Evolutionary conservation across 2,113 vertebrate genomes (phyloP).

Genomic region (Entelurus aequoreus): DNA sequence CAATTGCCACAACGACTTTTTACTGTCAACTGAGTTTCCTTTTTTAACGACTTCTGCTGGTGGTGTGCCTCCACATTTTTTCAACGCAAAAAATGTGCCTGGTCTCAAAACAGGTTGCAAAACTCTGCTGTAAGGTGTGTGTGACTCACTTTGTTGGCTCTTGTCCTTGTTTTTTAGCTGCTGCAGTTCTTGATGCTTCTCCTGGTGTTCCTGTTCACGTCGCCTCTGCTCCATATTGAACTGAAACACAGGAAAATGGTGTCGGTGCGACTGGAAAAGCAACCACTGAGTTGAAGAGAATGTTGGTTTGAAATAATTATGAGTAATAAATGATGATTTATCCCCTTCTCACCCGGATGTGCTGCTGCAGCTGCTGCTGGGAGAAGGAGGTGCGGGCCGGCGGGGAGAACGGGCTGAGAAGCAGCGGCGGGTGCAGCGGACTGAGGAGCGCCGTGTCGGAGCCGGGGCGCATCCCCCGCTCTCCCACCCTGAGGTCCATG

Average conservation of each 20-base stretch:
- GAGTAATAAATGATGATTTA: neutral
- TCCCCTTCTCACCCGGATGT: conserved; percentile 70
- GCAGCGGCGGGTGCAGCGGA: conserved; percentile 81
- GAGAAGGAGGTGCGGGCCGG: conserved; percentile 73
- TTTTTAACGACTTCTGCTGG: no score
- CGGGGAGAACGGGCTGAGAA: conserved; percentile 70
- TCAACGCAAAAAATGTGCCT: no score
- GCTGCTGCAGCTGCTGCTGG: conserved; percentile 81
- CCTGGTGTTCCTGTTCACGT: conserved; percentile 77
- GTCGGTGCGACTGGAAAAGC: neutral
- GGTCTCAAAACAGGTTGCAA: no score
- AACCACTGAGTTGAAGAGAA: neutral
- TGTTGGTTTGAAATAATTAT: neutral
- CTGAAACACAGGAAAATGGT: conserved; percentile 43
- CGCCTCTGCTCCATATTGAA: conserved; percentile 81
- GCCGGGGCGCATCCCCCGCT: conserved; percentile 76
- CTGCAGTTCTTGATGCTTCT: conserved; percentile 87
- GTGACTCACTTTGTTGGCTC: conserved; percentile 85
- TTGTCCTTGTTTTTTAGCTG: conserved; percentile 93
- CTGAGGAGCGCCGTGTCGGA: conserved; percentile 84
- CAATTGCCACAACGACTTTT: no score
- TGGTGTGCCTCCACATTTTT: no score
- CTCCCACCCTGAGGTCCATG: conserved; percentile 94
- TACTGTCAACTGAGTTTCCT: no score
- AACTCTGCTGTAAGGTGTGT: neutral